These are phyloP conservation scores for Myotis vivesi DNA, from an alignment of 2,797 vertebrate genomes.

Conservation along the genomic window DNA sequence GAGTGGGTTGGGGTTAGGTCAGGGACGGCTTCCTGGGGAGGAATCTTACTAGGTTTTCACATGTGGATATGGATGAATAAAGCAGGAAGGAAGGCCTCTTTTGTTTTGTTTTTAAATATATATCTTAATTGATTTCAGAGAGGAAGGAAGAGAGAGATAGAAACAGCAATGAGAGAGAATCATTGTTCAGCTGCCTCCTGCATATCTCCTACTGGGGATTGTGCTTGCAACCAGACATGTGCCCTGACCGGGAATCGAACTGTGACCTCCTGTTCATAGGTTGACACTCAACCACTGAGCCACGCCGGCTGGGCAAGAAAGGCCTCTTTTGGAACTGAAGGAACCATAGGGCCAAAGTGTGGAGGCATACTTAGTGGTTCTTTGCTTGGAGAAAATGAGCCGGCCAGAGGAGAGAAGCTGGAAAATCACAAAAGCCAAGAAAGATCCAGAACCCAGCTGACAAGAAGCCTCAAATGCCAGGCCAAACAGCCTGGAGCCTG, in stretches of 20 bases:
- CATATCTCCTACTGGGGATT: too few relatives aligned
- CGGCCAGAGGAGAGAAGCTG: background rate
- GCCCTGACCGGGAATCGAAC: too few relatives aligned
- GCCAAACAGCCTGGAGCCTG: background rate
- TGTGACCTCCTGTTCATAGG: too few relatives aligned
- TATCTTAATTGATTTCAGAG: too few relatives aligned
- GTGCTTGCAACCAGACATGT: too few relatives aligned
- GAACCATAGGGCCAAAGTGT: background rate
- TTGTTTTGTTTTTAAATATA: background rate
- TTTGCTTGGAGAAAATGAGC: background rate
- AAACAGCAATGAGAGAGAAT: too few relatives aligned
- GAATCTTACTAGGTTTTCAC: background rate
- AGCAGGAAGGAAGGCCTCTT: conserved; percentile 14
- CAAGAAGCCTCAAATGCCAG: background rate
- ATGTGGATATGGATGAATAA: background rate
- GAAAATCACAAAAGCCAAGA: background rate
- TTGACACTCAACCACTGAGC: too few relatives aligned
- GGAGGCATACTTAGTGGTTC: background rate
- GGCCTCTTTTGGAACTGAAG: background rate
- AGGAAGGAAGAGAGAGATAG: too few relatives aligned
- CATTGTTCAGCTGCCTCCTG: too few relatives aligned
- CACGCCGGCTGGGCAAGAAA: background rate
- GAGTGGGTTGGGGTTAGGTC: background rate
- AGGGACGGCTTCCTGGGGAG: background rate
- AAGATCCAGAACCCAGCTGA: background rate